Percentiles rank a stretch among this genome's conserved stretches.
These are phyloP conservation scores for Eupithecia subumbrata DNA, from an alignment of 2,888 invertebrate genomes.

Conservation along the genomic window DNA sequence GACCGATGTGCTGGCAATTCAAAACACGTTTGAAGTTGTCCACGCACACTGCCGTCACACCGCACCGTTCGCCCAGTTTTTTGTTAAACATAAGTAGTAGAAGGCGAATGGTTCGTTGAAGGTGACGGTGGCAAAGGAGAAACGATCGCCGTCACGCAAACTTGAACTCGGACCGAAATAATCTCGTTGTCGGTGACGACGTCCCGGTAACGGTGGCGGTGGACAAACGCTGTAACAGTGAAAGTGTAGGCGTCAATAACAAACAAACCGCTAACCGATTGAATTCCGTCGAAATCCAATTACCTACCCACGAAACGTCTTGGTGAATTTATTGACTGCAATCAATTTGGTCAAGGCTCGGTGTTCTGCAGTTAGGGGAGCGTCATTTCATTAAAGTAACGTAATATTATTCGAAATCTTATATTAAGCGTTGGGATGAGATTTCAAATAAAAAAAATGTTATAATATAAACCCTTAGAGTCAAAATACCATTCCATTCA, in stretches of 20 bases:
- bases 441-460: background rate
- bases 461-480: background rate
- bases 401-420: background rate
- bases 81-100: too few relatives aligned
- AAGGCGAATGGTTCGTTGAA: too few relatives aligned
- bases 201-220: too few relatives aligned
- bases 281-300: constrained; percentile 6
- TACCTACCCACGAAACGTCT: constrained; percentile 9
- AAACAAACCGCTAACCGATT: background rate
- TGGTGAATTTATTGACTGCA: constrained; percentile 6
- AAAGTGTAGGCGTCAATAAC: background rate
- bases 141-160: too few relatives aligned
- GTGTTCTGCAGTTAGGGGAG: background rate
- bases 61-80: too few relatives aligned
- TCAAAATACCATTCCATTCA: background rate
- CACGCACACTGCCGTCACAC: too few relatives aligned
- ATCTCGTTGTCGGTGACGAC: too few relatives aligned
- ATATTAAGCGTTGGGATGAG: too few relatives aligned
- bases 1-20: too few relatives aligned
- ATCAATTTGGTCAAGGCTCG: constrained; percentile 4
- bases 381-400: background rate
- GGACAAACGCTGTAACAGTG: background rate
- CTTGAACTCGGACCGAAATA: too few relatives aligned
- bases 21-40: too few relatives aligned
- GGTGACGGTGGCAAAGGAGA: too few relatives aligned